Conservation (phyloP, 2,113 vertebrate species). For the Pelobates fuscus region DNA sequence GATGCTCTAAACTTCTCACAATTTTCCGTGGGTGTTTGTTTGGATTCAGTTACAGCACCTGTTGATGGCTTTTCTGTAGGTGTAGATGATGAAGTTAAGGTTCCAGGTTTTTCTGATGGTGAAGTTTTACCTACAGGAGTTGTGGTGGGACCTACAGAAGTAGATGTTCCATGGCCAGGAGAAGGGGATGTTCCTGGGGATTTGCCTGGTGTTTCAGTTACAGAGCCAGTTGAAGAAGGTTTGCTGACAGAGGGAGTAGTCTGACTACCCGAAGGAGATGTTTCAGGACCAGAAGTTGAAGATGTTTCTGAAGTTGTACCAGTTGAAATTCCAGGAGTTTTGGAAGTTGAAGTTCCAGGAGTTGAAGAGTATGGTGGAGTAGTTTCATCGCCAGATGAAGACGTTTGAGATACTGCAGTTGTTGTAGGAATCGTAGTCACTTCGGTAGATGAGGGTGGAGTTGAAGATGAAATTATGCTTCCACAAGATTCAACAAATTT, state of each 20-base stretch:
- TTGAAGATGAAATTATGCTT: background rate
- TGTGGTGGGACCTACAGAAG: no score
- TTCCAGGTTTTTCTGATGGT: no score
- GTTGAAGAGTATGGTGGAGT: background rate
- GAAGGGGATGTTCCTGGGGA: no score
- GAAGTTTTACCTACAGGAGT: no score
- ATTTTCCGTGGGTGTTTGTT: no score
- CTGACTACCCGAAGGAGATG: no score
- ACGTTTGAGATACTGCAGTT: background rate
- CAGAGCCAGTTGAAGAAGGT: background rate
- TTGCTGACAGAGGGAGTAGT: no score
- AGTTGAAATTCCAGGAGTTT: background rate
- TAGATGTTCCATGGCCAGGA: no score
- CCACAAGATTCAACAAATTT: constrained; percentile 1
- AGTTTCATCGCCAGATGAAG: background rate
- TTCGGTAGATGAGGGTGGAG: background rate
- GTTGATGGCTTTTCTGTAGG: no score
- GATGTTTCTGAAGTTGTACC: background rate
- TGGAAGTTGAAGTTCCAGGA: background rate
- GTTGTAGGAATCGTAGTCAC: background rate
- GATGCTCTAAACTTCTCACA: no score
- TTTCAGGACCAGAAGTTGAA: background rate
- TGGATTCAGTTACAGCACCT: no score
- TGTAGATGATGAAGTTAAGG: no score
- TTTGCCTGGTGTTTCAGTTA: background rate